Conservation (phyloP, 1,140 invertebrate species). For the Drosophila neocordata region DNA sequence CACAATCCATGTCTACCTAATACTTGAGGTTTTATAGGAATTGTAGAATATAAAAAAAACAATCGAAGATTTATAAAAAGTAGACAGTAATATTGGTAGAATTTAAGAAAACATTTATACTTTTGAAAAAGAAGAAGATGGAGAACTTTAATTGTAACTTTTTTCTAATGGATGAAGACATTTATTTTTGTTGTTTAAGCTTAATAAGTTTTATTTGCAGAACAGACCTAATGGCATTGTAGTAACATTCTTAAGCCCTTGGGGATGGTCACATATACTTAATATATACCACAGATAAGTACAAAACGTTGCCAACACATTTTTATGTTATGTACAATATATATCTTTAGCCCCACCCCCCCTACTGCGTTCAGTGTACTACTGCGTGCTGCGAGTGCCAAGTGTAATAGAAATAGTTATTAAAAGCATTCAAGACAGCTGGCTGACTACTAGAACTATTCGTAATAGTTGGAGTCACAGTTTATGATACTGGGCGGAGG, state of each 20-base stretch:
- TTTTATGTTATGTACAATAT: slow-evolving; percentile 12
- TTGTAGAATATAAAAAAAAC: no score
- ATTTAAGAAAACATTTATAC: no score
- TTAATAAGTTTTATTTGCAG: background rate
- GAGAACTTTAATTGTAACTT: no score
- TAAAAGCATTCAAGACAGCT: slow-evolving; percentile 61
- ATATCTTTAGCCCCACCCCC: no score
- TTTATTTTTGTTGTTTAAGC: background rate
- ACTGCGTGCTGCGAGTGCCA: slow-evolving; percentile 69
- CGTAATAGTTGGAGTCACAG: slow-evolving; percentile 43
- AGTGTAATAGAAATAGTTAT: slow-evolving; percentile 79
- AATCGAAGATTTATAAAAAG: no score
- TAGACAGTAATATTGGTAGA: no score
- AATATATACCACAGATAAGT: slow-evolving; percentile 61
- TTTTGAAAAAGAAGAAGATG: no score
- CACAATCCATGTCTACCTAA: no score
- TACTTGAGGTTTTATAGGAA: no score
- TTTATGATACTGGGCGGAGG: slow-evolving; percentile 48
- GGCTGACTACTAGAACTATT: slow-evolving; percentile 37
- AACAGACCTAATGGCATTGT: slow-evolving; percentile 8
- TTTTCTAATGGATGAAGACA: no score
- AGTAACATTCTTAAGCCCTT: slow-evolving; percentile 29
- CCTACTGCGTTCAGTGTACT: slow-evolving; percentile 19
- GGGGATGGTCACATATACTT: slow-evolving; percentile 19
- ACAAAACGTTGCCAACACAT: slow-evolving; percentile 64